Evolutionary conservation across 2,888 invertebrate genomes (phyloP).

Genomic region (Epinotia demarniana): DNA sequence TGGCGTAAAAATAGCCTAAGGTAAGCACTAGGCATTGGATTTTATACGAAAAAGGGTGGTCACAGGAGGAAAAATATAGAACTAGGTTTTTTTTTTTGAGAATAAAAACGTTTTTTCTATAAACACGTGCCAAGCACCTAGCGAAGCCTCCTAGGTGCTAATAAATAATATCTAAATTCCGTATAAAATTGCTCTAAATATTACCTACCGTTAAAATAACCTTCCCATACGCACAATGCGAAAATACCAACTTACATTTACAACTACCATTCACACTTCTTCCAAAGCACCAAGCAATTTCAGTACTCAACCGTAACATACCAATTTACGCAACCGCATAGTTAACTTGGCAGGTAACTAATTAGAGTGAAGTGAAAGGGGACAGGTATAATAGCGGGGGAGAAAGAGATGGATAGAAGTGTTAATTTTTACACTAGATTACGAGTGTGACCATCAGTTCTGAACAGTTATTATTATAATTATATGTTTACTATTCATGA

Average conservation of each 20-base stretch:
- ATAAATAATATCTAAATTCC: not conserved
- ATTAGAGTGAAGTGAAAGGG: conserved; percentile 42
- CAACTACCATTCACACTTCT: not conserved
- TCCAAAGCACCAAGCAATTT: not conserved
- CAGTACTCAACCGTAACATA: conserved; percentile 6
- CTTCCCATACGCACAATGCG: conserved; percentile 38
- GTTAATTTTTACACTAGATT: conserved; percentile 39
- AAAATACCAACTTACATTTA: conserved; percentile 17
- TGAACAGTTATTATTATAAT: conserved; percentile 39
- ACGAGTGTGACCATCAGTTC: conserved; percentile 5
- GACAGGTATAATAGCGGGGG: not conserved
- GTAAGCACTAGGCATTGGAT: too few relatives aligned
- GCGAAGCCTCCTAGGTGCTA: too few relatives aligned
- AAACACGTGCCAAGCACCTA: too few relatives aligned
- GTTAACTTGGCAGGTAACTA: conserved; percentile 24
- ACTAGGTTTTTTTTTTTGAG: too few relatives aligned
- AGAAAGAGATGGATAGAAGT: conserved; percentile 31
- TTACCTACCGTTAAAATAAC: conserved; percentile 24
- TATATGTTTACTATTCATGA: conserved; percentile 20
- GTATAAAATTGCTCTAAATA: conserved; percentile 3
- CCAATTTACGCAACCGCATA: conserved; percentile 12
- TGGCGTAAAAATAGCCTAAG: too few relatives aligned
- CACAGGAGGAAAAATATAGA: too few relatives aligned
- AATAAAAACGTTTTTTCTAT: too few relatives aligned
- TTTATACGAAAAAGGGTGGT: too few relatives aligned